These are phyloP conservation scores for Eledone cirrhosa DNA, from an alignment of 2,888 invertebrate genomes.

Conservation along the genomic window DNA sequence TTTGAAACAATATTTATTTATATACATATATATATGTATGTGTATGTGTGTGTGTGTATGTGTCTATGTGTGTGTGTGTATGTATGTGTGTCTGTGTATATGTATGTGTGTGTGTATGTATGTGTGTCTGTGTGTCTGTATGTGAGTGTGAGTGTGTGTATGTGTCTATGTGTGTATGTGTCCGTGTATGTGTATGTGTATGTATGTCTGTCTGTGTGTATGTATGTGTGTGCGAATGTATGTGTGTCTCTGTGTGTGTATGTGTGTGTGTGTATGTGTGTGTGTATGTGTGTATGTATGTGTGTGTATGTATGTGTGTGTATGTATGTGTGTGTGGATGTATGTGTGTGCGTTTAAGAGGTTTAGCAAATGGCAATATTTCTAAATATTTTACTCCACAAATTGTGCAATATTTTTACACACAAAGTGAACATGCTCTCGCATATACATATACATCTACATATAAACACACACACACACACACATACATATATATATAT, in stretches of 20 bases:
- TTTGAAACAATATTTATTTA: background rate
- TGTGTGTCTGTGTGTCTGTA: background rate
- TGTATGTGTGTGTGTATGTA: background rate
- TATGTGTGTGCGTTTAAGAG: background rate
- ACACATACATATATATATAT: too few relatives aligned
- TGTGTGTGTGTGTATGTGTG: conserved; percentile 18
- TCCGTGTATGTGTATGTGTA: background rate
- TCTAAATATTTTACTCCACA: too few relatives aligned
- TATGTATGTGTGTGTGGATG: background rate
- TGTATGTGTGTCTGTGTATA: background rate
- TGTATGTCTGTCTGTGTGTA: conserved; percentile 8
- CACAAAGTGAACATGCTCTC: too few relatives aligned
- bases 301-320: background rate
- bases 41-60: background rate
- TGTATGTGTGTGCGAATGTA: background rate
- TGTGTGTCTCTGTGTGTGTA: conserved; percentile 1
- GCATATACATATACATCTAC: too few relatives aligned
- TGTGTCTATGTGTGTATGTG: background rate
- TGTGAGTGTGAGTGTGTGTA: background rate
- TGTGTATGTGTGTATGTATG: conserved; percentile 1
- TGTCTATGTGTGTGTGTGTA: background rate
- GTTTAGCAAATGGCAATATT: too few relatives aligned
- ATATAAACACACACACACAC: too few relatives aligned
- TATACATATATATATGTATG: conserved; percentile 10
- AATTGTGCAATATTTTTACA: too few relatives aligned